Evolutionary conservation across 2,113 vertebrate genomes (phyloP).

Genomic region (Hiodon tergisus): DNA sequence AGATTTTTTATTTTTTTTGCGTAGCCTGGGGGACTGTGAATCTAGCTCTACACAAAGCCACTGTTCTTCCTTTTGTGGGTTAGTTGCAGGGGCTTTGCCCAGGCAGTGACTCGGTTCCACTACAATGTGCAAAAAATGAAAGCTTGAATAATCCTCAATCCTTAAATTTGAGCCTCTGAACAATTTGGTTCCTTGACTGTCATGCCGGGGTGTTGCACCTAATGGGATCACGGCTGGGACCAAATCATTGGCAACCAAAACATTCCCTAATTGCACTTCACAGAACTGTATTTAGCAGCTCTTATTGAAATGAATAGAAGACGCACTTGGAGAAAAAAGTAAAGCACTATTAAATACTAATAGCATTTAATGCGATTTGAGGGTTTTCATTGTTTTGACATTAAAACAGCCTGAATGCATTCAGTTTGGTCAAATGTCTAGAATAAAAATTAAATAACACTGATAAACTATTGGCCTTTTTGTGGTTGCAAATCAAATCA

Average conservation of each 20-base stretch:
- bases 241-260: too few species aligned
- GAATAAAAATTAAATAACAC: too few species aligned
- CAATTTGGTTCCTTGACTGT: slow-evolving; percentile 7
- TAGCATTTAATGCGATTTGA: too few species aligned
- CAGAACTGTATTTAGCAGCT: too few species aligned
- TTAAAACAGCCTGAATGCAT: too few species aligned
- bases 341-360: too few species aligned
- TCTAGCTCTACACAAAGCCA: background rate
- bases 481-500: too few species aligned
- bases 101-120: slow-evolving; percentile 4
- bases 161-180: slow-evolving; percentile 13
- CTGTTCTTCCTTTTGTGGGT: background rate
- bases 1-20: background rate
- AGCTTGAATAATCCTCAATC: slow-evolving; percentile 9
- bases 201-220: background rate
- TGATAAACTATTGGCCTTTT: too few species aligned
- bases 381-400: too few species aligned
- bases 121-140: slow-evolving; percentile 11
- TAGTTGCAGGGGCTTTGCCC: slow-evolving; percentile 4
- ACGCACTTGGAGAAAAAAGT: too few species aligned
- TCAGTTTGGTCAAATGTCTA: too few species aligned
- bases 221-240: slow-evolving; percentile 1
- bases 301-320: too few species aligned
- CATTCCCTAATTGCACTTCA: slow-evolving; percentile 54
- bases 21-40: background rate